phyloP scores from a whole-genome alignment of 2,797 vertebrate genomes.

The Sphaeramia orbicularis region DNA sequence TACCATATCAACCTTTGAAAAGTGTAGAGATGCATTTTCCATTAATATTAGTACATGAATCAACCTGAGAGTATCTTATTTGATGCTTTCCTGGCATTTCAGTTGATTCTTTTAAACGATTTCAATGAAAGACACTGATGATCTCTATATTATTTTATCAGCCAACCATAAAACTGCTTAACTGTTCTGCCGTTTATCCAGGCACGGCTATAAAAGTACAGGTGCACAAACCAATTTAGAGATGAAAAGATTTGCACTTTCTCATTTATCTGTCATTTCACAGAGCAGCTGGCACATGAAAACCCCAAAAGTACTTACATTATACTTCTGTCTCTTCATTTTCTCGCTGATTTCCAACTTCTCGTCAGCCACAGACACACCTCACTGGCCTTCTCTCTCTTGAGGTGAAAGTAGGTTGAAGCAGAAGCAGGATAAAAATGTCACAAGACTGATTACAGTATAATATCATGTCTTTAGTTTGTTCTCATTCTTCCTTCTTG shows the following conservation, averaged over 20 bases:
- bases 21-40: background rate
- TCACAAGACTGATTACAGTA: background rate
- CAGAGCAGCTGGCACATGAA: background rate
- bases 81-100: background rate
- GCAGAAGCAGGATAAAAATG: background rate
- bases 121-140: too few species aligned
- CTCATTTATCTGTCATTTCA: constrained; percentile 14
- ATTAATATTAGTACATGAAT: background rate
- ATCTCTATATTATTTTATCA: constrained; percentile 2
- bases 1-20: too few species aligned
- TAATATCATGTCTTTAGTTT: constrained; percentile 78
- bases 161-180: constrained; percentile 2
- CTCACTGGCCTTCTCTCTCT: constrained; percentile 82
- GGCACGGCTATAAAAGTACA: background rate
- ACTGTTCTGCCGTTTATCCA: constrained; percentile 1
- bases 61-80: background rate
- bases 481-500: constrained; percentile 80
- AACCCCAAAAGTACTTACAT: constrained; percentile 71
- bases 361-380: constrained; percentile 85
- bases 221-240: background rate
- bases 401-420: too few species aligned
- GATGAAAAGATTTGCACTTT: background rate
- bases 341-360: constrained; percentile 82
- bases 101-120: background rate
- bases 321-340: constrained; percentile 86